Evolutionary conservation across 2,113 vertebrate species (phyloP), one percentile per base, ranked within the genome.

Genomic region (Sceloporus undulatus): DNA sequence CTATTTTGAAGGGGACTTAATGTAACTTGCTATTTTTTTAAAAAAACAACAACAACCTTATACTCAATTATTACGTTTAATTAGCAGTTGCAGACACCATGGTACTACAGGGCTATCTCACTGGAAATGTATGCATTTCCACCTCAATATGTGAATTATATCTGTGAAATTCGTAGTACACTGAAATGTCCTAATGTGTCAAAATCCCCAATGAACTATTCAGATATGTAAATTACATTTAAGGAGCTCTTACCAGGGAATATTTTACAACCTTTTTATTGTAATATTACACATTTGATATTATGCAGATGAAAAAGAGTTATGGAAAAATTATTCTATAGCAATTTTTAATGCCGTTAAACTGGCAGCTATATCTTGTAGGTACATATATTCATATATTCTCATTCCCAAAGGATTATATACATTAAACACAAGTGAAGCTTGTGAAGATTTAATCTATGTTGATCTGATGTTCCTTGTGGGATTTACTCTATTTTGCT

Each of bases 391-490:
- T 9, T 40, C 88, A 81, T 48, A 19, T 48, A 42, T 82, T n/a
- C 84, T 89, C 66, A 34, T 52, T 85, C 92, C 85, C 85, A 90
- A 86, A 86, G 87, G 70, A 92, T 54, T 73, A 40, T 73, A 91
- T 90, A 91, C 80, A 89, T 93, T 95, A 94, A 95, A 93, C 83
- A 94, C 84, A 95, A 95, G 90, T 92, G 88, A 91, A 92, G 87
- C 89, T 91, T 94, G 89, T 90, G 89, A 83, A 82, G 83, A 88
- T 94, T 95, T 93, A 76, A 92, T 88, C 93, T 95, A 93, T 90
- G 93, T 90, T 94, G 89, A 82, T 92, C 93, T 95, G 94, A 90
- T 91, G 89, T 87, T 95, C 79, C 93, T 92, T 87, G 84, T 59
- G 91, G 88, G 88, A 93, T 79, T 90, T 94, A 87, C 89, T 87